Conservation (phyloP, 2,888 invertebrate genomes). For the Eupithecia centaureata region DNA sequence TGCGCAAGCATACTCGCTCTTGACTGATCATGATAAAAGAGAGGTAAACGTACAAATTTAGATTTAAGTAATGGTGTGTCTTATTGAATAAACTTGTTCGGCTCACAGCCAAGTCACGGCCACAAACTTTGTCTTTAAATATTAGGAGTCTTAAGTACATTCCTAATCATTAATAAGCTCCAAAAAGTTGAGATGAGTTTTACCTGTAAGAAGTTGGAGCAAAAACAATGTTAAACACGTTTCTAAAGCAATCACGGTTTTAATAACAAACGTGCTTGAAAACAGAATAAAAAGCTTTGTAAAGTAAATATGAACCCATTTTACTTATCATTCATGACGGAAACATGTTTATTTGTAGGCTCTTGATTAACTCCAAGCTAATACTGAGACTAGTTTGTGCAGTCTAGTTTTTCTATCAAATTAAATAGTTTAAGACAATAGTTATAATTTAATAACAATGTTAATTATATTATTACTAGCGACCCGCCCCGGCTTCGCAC, state of each 20-base stretch:
- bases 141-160: neutral
- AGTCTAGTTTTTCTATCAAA: too few relatives aligned
- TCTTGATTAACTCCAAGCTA: neutral
- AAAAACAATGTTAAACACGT: constrained; percentile 17
- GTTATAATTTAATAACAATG: too few relatives aligned
- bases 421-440: too few relatives aligned
- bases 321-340: neutral
- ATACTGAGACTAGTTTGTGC: too few relatives aligned
- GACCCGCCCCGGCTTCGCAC: too few relatives aligned
- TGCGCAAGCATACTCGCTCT: too few relatives aligned
- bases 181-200: constrained; percentile 29
- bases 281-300: constrained; percentile 3
- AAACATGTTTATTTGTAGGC: neutral
- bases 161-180: constrained; percentile 7
- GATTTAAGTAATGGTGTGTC: neutral
- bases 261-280: constrained; percentile 13
- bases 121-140: neutral
- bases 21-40: too few relatives aligned
- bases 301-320: neutral
- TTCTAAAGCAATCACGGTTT: constrained; percentile 4
- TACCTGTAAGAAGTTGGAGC: constrained; percentile 19
- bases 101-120: neutral
- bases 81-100: neutral
- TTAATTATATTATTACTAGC: too few relatives aligned
- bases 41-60: neutral